phyloP scores from a whole-genome alignment of 2,797 vertebrate species.

The Necrosyrtes monachus region DNA sequence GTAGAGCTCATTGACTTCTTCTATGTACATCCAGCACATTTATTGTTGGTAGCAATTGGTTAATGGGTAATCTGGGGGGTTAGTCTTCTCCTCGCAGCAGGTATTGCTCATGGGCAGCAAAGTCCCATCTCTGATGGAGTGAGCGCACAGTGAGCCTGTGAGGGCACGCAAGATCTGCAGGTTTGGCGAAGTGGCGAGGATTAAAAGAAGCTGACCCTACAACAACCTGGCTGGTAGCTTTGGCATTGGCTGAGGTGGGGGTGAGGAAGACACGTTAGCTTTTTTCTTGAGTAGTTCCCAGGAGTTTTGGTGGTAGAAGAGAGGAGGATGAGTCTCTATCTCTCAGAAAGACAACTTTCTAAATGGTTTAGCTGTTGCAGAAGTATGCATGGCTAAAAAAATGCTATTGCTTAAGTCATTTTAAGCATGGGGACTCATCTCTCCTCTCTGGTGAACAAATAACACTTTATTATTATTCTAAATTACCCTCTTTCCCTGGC shows the following conservation, averaged over 20 bases:
- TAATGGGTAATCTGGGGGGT: not conserved
- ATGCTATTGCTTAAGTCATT: not conserved
- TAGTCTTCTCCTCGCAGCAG: not conserved
- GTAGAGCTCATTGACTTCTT: not conserved
- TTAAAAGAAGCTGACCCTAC: not conserved
- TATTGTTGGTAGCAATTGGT: not conserved
- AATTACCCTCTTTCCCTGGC: not conserved
- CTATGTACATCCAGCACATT: not conserved
- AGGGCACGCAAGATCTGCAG: not conserved
- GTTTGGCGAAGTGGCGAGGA: not conserved
- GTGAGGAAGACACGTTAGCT: not conserved
- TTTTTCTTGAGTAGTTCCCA: not conserved
- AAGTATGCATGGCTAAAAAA: not conserved
- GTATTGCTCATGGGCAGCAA: not conserved
- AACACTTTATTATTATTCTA: not conserved
- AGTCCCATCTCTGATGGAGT: fast-evolving
- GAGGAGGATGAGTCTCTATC: not conserved
- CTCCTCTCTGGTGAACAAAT: not conserved
- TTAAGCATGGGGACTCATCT: not conserved
- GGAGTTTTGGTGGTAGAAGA: not conserved
- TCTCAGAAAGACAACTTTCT: not conserved
- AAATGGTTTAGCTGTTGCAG: not conserved
- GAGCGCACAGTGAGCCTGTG: fast-evolving
- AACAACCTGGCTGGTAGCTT: not conserved
- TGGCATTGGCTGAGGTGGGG: not conserved